Percentiles rank a stretch among this genome's conserved stretches.
Evolutionary conservation across 1,140 invertebrate genomes (phyloP).

Genomic region (Anastrepha ludens): DNA sequence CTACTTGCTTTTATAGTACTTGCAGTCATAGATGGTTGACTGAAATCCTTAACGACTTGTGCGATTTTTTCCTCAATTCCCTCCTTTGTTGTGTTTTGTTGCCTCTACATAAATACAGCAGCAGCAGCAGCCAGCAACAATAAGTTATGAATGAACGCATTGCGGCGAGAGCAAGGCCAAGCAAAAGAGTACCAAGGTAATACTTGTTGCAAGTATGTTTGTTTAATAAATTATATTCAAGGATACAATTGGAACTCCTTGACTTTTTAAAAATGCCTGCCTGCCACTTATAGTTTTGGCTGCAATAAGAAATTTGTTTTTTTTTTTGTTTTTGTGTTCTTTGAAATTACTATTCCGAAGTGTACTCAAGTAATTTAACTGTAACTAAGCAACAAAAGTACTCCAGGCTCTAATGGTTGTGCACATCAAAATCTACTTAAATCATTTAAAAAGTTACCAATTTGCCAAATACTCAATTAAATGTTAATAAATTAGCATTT

Average conservation of each 20-base stretch:
- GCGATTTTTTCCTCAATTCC: neutral
- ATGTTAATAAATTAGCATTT: neutral
- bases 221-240: neutral
- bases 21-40: neutral
- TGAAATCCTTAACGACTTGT: constrained; percentile 33
- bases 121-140: neutral
- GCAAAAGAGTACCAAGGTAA: neutral
- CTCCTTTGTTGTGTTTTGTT: neutral
- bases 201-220: constrained; percentile 14
- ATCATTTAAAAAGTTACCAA: neutral
- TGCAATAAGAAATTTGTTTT: neutral
- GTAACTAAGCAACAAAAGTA: neutral
- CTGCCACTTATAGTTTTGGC: too few species aligned
- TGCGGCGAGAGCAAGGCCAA: neutral
- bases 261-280: neutral
- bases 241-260: neutral
- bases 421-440: neutral
- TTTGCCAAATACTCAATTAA: constrained; percentile 10
- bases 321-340: neutral
- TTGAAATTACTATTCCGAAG: constrained; percentile 12
- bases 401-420: neutral
- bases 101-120: neutral
- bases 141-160: neutral
- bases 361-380: neutral
- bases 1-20: neutral